Conservation (phyloP, 2,797 vertebrate genomes). For the Pantherophis vulpinus region DNA sequence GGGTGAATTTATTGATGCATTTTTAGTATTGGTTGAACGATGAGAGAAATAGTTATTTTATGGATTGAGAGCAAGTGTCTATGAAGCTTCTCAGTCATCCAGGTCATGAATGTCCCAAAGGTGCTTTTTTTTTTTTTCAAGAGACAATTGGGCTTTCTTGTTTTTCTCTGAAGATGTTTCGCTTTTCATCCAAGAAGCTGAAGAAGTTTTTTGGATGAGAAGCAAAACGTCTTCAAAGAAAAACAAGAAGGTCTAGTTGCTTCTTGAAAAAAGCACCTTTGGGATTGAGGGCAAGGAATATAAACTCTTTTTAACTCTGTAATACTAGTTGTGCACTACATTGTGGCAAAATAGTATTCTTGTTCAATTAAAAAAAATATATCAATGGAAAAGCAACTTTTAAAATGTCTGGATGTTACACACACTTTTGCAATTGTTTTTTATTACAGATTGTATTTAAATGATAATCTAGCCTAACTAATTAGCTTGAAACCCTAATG, state of each 20-base stretch:
- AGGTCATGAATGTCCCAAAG: neutral
- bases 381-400: constrained; percentile 17
- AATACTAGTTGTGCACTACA: neutral
- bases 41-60: neutral
- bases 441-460: constrained; percentile 17
- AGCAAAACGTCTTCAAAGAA: neutral
- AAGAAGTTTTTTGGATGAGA: neutral
- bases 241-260: neutral
- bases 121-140: neutral
- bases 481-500: constrained; percentile 28
- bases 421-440: neutral
- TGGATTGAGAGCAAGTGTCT: neutral
- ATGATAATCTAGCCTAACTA: constrained; percentile 40
- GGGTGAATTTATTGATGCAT: neutral
- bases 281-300: neutral
- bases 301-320: neutral
- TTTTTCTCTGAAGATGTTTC: neutral
- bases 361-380: neutral
- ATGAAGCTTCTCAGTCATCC: neutral
- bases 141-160: neutral
- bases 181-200: neutral
- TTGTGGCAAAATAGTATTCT: constrained; percentile 9
- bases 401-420: neutral
- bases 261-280: neutral
- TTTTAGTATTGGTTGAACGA: neutral